These are phyloP conservation scores for Carlito syrichta DNA, from an alignment of 2,113 vertebrate species.

Conservation along the genomic window DNA sequence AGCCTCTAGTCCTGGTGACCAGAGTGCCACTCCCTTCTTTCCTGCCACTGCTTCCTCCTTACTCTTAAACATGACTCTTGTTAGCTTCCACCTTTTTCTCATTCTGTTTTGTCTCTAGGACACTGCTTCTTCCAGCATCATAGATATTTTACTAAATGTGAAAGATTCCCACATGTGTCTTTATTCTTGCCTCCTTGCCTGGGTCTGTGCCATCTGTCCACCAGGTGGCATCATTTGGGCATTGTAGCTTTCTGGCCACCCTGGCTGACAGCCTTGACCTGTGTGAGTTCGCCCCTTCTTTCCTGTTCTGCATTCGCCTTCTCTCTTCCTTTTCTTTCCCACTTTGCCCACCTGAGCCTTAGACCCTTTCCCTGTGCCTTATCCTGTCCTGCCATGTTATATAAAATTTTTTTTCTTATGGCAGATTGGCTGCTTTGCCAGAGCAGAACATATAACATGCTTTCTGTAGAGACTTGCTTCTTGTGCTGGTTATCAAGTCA, in stretches of 20 bases:
- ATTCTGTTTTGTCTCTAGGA: background rate
- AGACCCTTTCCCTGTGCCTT: background rate
- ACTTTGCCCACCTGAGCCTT: background rate
- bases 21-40: background rate
- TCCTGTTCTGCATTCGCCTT: background rate
- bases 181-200: background rate
- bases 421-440: background rate
- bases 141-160: background rate
- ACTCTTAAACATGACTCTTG: background rate
- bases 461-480: background rate
- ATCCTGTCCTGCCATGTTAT: background rate
- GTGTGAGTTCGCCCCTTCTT: background rate
- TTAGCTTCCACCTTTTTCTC: background rate
- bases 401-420: background rate
- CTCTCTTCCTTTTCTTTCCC: background rate
- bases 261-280: background rate
- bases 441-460: background rate
- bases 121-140: background rate
- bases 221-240: background rate
- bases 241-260: background rate
- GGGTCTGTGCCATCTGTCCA: background rate
- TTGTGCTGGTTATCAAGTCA: background rate
- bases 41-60: background rate
- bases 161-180: background rate
- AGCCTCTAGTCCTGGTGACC: background rate